Evolutionary conservation across 2,113 vertebrate genomes (phyloP), one percentile per base, ranked within the genome.

Genomic region (Myocastor coypus): DNA sequence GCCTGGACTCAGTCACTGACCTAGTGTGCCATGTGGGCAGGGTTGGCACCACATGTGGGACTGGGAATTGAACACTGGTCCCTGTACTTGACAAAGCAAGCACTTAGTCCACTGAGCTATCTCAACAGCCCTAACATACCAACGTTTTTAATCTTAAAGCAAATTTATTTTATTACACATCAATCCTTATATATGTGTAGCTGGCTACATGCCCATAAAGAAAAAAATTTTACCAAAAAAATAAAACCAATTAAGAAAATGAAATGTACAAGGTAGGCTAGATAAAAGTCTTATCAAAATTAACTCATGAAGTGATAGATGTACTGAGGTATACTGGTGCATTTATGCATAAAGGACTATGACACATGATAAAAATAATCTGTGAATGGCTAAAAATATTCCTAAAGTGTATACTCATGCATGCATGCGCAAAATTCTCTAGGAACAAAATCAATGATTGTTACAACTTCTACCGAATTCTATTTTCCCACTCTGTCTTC

Each of bases 401-500:
- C 57, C 57, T 0, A 55, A 81, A 83, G 59, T 78, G 24, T 77
- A 3, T 22, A 46, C 50, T 86, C 37, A 81, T 16, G 30, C 50
- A 77, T 12, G 77, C 30, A 91, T 17, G 66, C 14, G 57, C 28
- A 95, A 46, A 92, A 68, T n/a, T 80, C 92, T 81, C 92, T 57
- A 73, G 26, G 13, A 87, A 63, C 83, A 89, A 81, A 90, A 34
- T 71, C 28, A n/a, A 84, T 37, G 69, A 83, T 3, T 75, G 19
- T 63, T 77, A 37, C 30, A 61, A 32, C n/a, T 80, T 37, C 59
- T 77, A 52, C 1, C 75, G 83, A 75, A 17, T n/a, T 77, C 42
- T 91, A 83, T 24, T 64, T 40, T 22, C 19, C n/a, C 32, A 91
- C 37, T 91, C 83, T 83, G 13, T 75, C 64, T 88, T 73, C 80